These are phyloP conservation scores for Anniella stebbinsi DNA, from an alignment of 2,797 vertebrate species.

Conservation along the genomic window DNA sequence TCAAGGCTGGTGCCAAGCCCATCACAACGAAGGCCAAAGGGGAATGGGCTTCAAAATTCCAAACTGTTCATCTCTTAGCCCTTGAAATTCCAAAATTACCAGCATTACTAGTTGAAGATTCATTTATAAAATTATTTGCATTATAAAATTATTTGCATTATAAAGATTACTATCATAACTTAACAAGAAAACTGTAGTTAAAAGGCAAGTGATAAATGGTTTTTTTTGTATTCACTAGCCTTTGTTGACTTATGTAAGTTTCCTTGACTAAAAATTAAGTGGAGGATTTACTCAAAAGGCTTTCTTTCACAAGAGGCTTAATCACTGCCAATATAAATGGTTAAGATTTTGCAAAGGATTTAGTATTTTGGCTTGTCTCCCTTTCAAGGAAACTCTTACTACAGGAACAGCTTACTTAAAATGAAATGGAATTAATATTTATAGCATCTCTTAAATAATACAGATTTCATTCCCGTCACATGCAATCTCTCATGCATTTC, in stretches of 20 bases:
- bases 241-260: neutral
- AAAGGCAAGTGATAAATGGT: neutral
- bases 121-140: conserved; percentile 21
- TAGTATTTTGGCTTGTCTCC: conserved; percentile 16
- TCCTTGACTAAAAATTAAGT: conserved; percentile 24
- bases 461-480: conserved; percentile 40
- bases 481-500: conserved; percentile 46
- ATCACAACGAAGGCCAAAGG: neutral
- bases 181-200: conserved; percentile 11
- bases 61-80: neutral
- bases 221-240: conserved; percentile 6
- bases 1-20: neutral
- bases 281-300: conserved; percentile 15
- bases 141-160: conserved; percentile 35
- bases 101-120: neutral
- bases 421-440: conserved; percentile 61
- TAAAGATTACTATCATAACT: neutral
- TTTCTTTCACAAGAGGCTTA: conserved; percentile 19
- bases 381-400: conserved; percentile 48
- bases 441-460: conserved; percentile 49
- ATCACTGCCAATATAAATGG: neutral
- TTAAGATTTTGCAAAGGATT: conserved; percentile 6
- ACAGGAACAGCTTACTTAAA: conserved; percentile 22
- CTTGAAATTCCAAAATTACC: neutral
- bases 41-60: neutral